Conservation (phyloP, 2,888 invertebrate species). For the Agrochola macilenta region DNA sequence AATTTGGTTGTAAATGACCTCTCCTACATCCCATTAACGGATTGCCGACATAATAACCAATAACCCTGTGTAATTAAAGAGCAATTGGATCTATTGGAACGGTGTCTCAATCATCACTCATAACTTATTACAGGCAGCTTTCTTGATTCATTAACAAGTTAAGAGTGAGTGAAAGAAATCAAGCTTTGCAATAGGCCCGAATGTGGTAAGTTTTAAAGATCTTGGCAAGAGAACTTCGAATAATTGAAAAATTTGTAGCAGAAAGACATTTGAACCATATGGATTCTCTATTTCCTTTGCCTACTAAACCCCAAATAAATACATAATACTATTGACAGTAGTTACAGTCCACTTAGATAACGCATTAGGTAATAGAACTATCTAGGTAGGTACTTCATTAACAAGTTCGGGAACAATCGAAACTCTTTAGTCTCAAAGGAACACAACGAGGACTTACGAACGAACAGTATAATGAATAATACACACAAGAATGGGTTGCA, state of each 20-base stretch:
- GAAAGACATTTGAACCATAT: not conserved
- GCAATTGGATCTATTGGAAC: too few species aligned
- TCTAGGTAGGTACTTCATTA: constrained; percentile 15
- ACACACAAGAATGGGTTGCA: constrained; percentile 17
- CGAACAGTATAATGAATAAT: constrained; percentile 37
- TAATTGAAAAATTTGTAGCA: not conserved
- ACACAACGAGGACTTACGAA: not conserved
- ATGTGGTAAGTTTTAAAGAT: not conserved
- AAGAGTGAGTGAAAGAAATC: too few species aligned
- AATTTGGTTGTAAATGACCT: too few species aligned
- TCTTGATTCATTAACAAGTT: too few species aligned
- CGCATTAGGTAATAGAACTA: constrained; percentile 18
- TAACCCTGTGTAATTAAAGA: too few species aligned
- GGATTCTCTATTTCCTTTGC: not conserved
- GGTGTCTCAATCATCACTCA: too few species aligned
- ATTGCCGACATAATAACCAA: too few species aligned
- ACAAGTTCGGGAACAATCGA: constrained; percentile 18
- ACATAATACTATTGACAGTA: not conserved
- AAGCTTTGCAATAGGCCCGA: not conserved
- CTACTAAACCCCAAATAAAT: not conserved
- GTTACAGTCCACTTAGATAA: not conserved
- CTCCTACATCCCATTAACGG: too few species aligned
- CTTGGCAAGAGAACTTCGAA: not conserved
- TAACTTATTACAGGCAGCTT: too few species aligned
- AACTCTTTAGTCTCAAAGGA: constrained; percentile 37